phyloP scores from a whole-genome alignment of 1,140 invertebrate species.

The Aphelenchoides fujianensis region DNA sequence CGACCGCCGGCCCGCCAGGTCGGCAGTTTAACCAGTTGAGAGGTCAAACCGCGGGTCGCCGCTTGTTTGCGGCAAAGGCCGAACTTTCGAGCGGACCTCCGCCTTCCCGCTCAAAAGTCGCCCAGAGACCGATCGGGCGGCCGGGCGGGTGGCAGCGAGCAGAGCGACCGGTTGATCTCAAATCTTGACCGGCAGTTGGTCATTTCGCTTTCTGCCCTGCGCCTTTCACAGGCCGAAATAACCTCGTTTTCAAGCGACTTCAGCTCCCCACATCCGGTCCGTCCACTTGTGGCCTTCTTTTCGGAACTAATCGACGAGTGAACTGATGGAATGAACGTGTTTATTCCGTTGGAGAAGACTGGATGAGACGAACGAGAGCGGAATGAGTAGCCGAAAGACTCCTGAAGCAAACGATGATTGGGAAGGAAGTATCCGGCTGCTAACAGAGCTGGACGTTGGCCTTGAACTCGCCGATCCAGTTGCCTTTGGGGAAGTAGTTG shows the following conservation, averaged over 20 bases:
- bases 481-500: neutral
- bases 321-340: neutral
- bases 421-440: neutral
- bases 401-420: neutral
- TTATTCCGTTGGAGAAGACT: neutral
- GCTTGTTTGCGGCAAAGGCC: too few species aligned
- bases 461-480: neutral
- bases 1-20: too few species aligned
- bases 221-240: too few species aligned
- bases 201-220: neutral
- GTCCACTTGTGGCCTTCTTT: neutral
- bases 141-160: neutral
- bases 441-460: neutral
- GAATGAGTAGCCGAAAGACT: neutral
- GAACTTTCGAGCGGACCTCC: neutral
- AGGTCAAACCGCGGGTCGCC: too few species aligned
- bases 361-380: neutral
- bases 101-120: neutral
- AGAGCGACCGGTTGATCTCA: neutral
- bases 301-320: neutral
- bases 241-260: neutral
- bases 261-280: neutral
- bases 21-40: too few species aligned
- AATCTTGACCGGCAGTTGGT: neutral
- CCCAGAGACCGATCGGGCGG: neutral